Base-by-base conservation (phyloP, 2,797 vertebrate genomes). In the Epinephelus malabaricus region DNA sequence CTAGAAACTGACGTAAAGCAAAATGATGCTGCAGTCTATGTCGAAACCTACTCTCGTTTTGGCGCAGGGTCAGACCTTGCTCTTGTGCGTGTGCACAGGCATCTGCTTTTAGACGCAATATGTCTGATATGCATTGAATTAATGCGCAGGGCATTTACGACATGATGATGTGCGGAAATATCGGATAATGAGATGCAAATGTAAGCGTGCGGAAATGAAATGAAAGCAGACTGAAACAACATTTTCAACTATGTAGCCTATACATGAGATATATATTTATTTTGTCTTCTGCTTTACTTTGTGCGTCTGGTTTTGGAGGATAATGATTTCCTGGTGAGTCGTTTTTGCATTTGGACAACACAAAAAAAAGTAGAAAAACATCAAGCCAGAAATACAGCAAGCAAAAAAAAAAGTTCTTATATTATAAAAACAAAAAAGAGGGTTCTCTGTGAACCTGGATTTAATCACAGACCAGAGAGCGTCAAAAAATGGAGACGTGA, bases 181-280 rank as follows among this genome's bases (percentile, higher is more conserved):
- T 69, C 43, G 67, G 10, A 53, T 56, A 43, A 54, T 71, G 19
- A 65, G 19, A 76, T 54, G 75, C 63, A 85, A 83, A 81, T 64
- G 47, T 2, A 1, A 43, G n/a, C 49, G 53, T 12, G 40, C 18
- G 3, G 30, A 45, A 61, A 78, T 2, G 19, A 62, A 76, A 75
- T 58, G 23, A 49, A 40, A 56, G 18, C 53, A 69, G 58, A 40
- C 13, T 17, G 40, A 59, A 38, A 19, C 14, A 34, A 34, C 1
- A 25, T 58, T 58, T 73, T 9, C 14, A 69, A 18, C n/a, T 15
- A 18, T 7, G 38, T 4, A 6, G 18, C 30, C 15, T 23, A 47
- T 10, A 60, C 11, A 17, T 14, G 15, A 3, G 14, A 46, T 46
- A 12, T 43, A 10, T 43, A 11, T 69, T 60, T 27, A 45, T 38